Conservation (phyloP, 2,113 vertebrate species). For the Marcusenius ussheri region DNA sequence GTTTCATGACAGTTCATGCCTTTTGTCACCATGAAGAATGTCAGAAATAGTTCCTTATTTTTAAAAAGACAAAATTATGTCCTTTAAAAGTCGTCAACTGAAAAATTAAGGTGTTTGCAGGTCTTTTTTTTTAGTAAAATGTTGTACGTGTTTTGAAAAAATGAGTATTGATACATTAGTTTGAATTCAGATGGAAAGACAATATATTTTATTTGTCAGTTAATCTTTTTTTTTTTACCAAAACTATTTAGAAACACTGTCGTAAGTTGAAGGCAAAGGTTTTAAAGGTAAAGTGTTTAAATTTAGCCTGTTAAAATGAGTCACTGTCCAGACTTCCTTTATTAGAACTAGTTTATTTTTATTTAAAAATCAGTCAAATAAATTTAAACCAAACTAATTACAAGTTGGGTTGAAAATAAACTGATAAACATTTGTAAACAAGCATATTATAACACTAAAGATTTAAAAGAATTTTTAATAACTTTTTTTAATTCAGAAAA, state of each 20-base stretch:
- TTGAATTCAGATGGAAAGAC: background rate
- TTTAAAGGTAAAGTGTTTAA: background rate
- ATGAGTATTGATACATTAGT: background rate
- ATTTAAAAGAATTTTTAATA: background rate
- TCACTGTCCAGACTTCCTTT: background rate
- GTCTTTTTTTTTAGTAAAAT: background rate
- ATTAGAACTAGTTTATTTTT: background rate
- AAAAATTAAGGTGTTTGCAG: background rate
- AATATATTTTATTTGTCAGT: background rate
- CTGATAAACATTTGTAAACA: background rate
- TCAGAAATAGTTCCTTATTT: background rate
- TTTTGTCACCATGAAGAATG: background rate
- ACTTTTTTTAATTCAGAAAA: background rate
- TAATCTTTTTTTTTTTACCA: background rate
- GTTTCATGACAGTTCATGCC: background rate
- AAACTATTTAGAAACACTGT: background rate
- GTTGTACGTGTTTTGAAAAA: background rate
- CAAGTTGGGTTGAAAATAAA: background rate
- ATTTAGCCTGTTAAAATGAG: background rate
- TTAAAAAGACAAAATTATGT: background rate
- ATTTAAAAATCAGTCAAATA: background rate
- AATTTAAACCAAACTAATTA: background rate
- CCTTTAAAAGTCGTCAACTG: background rate
- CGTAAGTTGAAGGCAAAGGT: background rate
- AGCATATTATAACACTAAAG: background rate